phyloP scores from a whole-genome alignment of 2,888 invertebrate genomes.

The Acronicta alni region DNA sequence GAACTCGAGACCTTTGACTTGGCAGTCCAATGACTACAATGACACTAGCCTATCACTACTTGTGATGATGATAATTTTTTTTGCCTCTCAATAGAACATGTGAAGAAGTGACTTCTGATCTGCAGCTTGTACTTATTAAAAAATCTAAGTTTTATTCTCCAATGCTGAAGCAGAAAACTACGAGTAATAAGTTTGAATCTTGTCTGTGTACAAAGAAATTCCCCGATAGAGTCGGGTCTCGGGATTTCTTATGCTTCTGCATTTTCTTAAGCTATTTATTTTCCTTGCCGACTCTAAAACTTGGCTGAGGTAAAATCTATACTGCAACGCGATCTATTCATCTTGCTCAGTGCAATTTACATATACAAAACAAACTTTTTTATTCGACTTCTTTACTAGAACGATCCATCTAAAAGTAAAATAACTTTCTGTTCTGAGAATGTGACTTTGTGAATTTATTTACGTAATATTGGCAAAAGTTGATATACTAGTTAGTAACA shows the following conservation, averaged over 20 bases:
- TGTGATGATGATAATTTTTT: too few species aligned
- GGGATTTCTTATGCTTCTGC: conserved; percentile 11
- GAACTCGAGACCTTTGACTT: too few species aligned
- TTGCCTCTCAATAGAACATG: too few species aligned
- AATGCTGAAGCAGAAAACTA: background rate
- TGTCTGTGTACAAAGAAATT: conserved; percentile 10
- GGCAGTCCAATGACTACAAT: too few species aligned
- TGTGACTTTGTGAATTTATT: conserved; percentile 24
- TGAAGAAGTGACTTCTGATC: too few species aligned
- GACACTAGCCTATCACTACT: too few species aligned
- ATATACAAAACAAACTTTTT: conserved; percentile 35
- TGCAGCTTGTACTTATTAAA: too few species aligned
- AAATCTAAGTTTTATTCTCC: background rate
- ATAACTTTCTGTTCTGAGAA: conserved; percentile 16
- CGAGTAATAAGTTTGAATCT: background rate
- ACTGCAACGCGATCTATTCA: conserved; percentile 44
- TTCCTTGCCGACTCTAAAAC: conserved; percentile 19
- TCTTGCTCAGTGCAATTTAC: conserved; percentile 42
- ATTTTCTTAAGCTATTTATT: conserved; percentile 37
- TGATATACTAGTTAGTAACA: conserved; percentile 24
- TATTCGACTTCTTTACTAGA: conserved; percentile 20
- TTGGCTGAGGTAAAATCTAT: conserved; percentile 29
- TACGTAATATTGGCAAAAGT: conserved; percentile 17
- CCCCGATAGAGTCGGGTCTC: background rate
- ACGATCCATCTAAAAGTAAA: conserved; percentile 27